phyloP scores from a whole-genome alignment of 2,888 invertebrate genomes.

The Tolmerus cingulatus region DNA sequence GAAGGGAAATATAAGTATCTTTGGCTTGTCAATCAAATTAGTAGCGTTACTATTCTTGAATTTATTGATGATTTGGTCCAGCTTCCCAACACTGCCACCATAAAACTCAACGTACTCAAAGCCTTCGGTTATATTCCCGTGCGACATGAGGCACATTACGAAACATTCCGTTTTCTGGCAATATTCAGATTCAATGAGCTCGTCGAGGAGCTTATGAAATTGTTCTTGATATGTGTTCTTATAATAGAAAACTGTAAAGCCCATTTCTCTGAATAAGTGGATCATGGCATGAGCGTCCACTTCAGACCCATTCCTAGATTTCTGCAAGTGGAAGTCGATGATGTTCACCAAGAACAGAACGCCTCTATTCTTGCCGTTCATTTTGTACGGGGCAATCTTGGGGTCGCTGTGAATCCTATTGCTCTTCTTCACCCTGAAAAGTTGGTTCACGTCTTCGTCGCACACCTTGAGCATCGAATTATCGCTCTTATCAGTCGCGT shows the following conservation, averaged over 20 bases:
- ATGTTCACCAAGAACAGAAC: constrained; percentile 71
- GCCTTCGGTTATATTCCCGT: constrained; percentile 67
- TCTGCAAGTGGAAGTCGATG: constrained; percentile 63
- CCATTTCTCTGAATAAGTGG: constrained; percentile 69
- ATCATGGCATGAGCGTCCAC: constrained; percentile 68
- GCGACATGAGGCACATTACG: constrained; percentile 73
- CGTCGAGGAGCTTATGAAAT: constrained; percentile 62
- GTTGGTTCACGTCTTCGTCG: constrained; percentile 46
- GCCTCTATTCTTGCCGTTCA: constrained; percentile 68
- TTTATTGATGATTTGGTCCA: constrained; percentile 67
- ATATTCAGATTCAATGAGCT: constrained; percentile 63
- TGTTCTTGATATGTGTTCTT: constrained; percentile 57
- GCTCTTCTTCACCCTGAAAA: constrained; percentile 53
- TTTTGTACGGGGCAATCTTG: constrained; percentile 57
- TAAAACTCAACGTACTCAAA: constrained; percentile 69
- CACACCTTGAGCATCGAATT: constrained; percentile 50
- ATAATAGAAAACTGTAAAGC: constrained; percentile 63
- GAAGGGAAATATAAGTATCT: constrained; percentile 77
- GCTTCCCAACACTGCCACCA: constrained; percentile 67
- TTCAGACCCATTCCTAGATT: constrained; percentile 69
- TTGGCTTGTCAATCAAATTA: constrained; percentile 69
- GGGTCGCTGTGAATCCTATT: constrained; percentile 52
- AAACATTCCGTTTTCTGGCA: constrained; percentile 68
- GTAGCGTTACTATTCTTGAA: constrained; percentile 69
- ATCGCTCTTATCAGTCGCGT: neutral